phyloP scores from a whole-genome alignment of 2,888 invertebrate species.

The Erpobdella octoculata region DNA sequence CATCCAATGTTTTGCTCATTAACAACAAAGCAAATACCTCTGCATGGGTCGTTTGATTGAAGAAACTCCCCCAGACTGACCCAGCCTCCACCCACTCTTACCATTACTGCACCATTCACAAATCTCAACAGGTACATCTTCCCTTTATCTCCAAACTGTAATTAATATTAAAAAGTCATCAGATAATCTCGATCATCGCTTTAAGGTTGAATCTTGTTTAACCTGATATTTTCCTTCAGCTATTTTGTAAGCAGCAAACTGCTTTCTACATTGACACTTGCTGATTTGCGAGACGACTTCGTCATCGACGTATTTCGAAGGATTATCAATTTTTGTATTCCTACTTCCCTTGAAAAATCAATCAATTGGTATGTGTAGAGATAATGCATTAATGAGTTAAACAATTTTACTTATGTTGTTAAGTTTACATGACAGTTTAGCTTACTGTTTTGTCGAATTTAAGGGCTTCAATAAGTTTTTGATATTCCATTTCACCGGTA shows the following conservation, averaged over 20 bases:
- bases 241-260: constrained; percentile 46
- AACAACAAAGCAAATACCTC: constrained; percentile 81
- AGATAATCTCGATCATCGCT: background rate
- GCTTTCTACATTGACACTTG: constrained; percentile 48
- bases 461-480: constrained; percentile 50
- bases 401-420: background rate
- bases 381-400: background rate
- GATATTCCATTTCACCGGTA: constrained; percentile 47
- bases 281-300: constrained; percentile 50
- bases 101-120: constrained; percentile 97
- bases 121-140: constrained; percentile 79
- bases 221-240: constrained; percentile 51
- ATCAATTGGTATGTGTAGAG: background rate
- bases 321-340: background rate
- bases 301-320: constrained; percentile 43
- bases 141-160: constrained; percentile 51
- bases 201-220: background rate
- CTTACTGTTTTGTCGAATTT: constrained; percentile 46
- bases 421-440: background rate
- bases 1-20: background rate
- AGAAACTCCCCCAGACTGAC: constrained; percentile 97
- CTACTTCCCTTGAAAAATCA: background rate
- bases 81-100: constrained; percentile 99
- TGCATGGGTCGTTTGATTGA: constrained; percentile 95
- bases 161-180: constrained; percentile 18